phyloP scores from a whole-genome alignment of 2,888 invertebrate genomes.

The Branchellion lobata region DNA sequence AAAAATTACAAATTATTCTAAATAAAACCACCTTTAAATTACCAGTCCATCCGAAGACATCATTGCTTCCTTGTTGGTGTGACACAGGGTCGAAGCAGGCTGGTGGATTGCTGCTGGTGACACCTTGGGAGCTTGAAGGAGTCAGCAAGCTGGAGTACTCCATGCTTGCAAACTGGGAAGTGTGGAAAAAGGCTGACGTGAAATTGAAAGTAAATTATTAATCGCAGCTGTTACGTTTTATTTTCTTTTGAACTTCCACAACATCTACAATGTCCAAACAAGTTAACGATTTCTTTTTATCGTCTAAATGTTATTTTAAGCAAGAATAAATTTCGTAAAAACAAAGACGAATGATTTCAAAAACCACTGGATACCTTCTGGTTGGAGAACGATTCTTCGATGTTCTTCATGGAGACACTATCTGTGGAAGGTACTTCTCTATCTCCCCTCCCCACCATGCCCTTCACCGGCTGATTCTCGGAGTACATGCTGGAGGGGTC shows the following conservation, averaged over 20 bases:
- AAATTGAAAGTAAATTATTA: no score
- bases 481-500: neutral
- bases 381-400: no score
- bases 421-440: constrained; percentile 1
- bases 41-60: neutral
- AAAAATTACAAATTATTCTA: neutral
- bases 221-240: no score
- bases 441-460: neutral
- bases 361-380: no score
- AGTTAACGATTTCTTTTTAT: no score
- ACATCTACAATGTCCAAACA: no score
- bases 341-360: no score
- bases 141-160: neutral
- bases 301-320: no score
- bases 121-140: neutral
- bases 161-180: neutral
- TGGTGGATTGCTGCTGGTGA: neutral
- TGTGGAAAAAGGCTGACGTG: no score
- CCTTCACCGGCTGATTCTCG: neutral
- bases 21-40: neutral
- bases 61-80: neutral
- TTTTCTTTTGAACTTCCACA: no score
- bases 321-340: no score
- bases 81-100: neutral
- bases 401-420: no score